phyloP scores from a whole-genome alignment of 2,797 vertebrate genomes.

The Enteromius radiatus region DNA sequence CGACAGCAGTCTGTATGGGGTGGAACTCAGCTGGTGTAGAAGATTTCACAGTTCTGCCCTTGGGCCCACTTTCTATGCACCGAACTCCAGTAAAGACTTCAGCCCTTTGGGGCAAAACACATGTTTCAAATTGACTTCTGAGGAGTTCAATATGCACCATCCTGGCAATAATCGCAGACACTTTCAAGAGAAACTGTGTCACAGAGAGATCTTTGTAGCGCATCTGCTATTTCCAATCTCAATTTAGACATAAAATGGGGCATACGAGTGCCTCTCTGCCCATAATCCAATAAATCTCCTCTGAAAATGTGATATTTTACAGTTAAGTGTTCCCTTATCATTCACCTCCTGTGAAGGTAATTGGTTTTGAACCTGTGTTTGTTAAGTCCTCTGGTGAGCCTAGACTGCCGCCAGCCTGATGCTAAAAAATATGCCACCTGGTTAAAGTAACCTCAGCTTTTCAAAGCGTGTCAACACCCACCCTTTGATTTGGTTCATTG shows the following conservation, averaged over 20 bases:
- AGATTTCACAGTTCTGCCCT: constrained; percentile 19
- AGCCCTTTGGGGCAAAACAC: constrained; percentile 44
- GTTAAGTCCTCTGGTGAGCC: constrained; percentile 46
- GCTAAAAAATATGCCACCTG: constrained; percentile 3
- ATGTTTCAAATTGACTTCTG: constrained; percentile 47
- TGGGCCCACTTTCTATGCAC: not conserved
- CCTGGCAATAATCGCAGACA: constrained; percentile 48
- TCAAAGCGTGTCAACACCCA: constrained; percentile 2
- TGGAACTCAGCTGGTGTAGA: constrained; percentile 21
- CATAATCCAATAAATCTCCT: constrained; percentile 30
- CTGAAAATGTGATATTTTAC: constrained; percentile 32
- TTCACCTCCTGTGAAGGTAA: constrained; percentile 54
- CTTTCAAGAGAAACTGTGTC: constrained; percentile 24
- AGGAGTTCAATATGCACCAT: constrained; percentile 57
- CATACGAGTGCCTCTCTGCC: not conserved
- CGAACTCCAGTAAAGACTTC: constrained; percentile 19
- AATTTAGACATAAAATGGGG: constrained; percentile 36
- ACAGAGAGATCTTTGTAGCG: constrained; percentile 1
- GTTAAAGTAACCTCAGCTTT: constrained; percentile 22
- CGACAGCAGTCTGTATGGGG: constrained; percentile 24
- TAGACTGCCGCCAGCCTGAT: constrained; percentile 44
- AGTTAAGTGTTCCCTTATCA: constrained; percentile 34
- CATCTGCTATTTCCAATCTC: constrained; percentile 34
- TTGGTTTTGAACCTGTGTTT: constrained; percentile 55
- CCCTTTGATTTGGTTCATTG: constrained; percentile 6